Evolutionary conservation across 2,797 vertebrate species (phyloP).

Genomic region (Alosa sapidissima): DNA sequence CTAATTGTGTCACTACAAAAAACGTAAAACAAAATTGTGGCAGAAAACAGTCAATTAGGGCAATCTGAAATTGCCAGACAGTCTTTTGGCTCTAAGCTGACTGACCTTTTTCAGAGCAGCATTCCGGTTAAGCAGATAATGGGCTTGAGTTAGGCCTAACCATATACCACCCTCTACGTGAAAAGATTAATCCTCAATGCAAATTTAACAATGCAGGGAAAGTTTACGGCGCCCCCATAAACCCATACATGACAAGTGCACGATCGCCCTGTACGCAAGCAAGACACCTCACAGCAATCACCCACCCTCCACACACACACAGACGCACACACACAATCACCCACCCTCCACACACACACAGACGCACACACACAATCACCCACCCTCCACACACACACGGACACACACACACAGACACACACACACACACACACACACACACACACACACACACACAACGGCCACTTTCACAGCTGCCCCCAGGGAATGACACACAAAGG

Average conservation of each 20-base stretch:
- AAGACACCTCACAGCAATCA: not conserved
- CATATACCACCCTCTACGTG: not conserved
- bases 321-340: conserved; percentile 19
- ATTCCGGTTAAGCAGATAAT: not conserved
- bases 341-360: conserved; percentile 36
- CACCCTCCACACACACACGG: conserved; percentile 35
- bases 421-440: too few relatives aligned
- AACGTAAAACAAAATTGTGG: not conserved
- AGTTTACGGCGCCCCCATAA: conserved; percentile 12
- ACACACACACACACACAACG: conserved; percentile 45
- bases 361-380: conserved; percentile 20
- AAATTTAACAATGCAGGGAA: conserved; percentile 5
- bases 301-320: conserved; percentile 34
- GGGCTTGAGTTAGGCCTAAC: not conserved
- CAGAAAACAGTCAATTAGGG: not conserved
- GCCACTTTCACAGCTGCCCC: conserved; percentile 24
- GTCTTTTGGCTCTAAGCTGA: not conserved
- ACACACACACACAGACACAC: too few relatives aligned
- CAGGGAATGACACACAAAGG: not conserved
- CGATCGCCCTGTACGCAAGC: not conserved
- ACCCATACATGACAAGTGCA: not conserved
- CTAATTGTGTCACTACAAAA: too few relatives aligned
- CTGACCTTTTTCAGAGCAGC: not conserved
- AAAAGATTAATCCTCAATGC: not conserved
- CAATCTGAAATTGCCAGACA: not conserved